phyloP scores from a whole-genome alignment of 2,113 vertebrate species.

The Mustela nigripes region DNA sequence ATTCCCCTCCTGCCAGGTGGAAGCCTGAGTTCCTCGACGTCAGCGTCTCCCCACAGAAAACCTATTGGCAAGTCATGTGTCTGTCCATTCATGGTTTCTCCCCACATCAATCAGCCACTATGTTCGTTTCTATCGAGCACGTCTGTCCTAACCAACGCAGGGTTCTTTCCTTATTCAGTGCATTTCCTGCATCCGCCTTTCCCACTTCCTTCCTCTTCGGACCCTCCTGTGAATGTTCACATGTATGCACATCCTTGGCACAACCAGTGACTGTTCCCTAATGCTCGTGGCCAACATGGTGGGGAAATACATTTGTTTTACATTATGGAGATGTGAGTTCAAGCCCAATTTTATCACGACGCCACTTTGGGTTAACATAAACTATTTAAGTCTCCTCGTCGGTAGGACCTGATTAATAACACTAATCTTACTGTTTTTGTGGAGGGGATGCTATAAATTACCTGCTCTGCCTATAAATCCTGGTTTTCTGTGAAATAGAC shows the following conservation, averaged over 20 bases:
- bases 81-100: neutral
- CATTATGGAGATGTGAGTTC: neutral
- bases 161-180: neutral
- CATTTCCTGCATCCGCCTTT: neutral
- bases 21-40: constrained; percentile 54
- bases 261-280: neutral
- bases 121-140: neutral
- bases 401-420: neutral
- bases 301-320: neutral
- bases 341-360: neutral
- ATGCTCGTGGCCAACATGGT: neutral
- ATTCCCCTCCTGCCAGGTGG: constrained; percentile 62
- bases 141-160: neutral
- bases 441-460: neutral
- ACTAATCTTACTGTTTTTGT: neutral
- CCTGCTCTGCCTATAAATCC: neutral
- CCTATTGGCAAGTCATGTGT: neutral
- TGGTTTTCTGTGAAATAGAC: neutral
- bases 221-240: neutral
- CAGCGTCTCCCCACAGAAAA: constrained; percentile 42
- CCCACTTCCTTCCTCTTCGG: neutral
- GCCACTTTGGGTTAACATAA: neutral
- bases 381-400: neutral
- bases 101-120: neutral
- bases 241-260: accelerated